Base-by-base conservation (phyloP, 2,797 vertebrate species). In the Protosalanx chinensis region DNA sequence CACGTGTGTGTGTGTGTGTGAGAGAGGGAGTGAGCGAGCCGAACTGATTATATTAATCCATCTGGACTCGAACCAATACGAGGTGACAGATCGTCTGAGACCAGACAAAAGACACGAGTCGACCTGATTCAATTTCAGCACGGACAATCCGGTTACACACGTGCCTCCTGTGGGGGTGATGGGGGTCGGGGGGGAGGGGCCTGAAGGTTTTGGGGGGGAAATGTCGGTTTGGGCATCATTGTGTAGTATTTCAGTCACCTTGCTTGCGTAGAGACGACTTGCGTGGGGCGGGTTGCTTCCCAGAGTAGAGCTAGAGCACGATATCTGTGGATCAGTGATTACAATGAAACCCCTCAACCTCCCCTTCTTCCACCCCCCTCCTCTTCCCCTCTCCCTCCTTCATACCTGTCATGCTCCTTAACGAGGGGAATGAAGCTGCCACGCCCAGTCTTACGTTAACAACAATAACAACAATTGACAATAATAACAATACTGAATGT, bases 11-110 rank as follows among this genome's bases (percentile, higher is more conserved):
- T 49, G 33, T 49, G 46, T 12, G 46, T 49, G 46, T 12, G 46
- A 12, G 46, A 49, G 51, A 10, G 51, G 6, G 83, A 89, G 72
- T 58, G 74, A 85, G 75, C 37, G 75, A 77, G 74, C 80, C 15
- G 2, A 72, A 66, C 72, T 82, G 84, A 89, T 86, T 70, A 68
- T 84, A 90, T 91, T 92, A 89, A 90, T 90, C 87, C 10, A 12
- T 87, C 81, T 30, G 20, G 74, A 68, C 81, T 84, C 76, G 67
- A 81, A 74, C 71, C 30, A 6, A 30, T 57, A 30, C 27, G 67
- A 67, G 0, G 33, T 84, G 77, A 79, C 75, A 29, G 83, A 81
- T 82, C 70, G 66, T 63, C 56, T n/a, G 3, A 53, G 51, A 23
- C 41, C 49, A 15, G 49, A 49, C 69, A 51, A 16, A 53, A 30